phyloP scores from a whole-genome alignment of 1,140 invertebrate genomes.

The Anoplophora glabripennis region DNA sequence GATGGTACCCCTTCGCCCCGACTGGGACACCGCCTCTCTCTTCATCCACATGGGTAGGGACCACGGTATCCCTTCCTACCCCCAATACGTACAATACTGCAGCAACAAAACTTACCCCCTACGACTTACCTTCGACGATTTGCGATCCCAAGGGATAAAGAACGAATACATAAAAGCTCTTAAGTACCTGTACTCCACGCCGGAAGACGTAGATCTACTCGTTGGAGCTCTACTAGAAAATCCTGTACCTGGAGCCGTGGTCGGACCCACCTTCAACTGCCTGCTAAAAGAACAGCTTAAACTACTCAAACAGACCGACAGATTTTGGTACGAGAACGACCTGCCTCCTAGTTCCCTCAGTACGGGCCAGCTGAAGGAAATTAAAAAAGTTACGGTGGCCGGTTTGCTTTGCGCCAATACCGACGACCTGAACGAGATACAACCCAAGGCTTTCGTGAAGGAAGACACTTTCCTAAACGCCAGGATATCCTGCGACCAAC shows the following conservation, averaged over 20 bases:
- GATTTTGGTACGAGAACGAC: slow-evolving; percentile 97
- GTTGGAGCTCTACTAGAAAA: slow-evolving; percentile 82
- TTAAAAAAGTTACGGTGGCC: slow-evolving; percentile 78
- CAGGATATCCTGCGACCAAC: slow-evolving; percentile 71
- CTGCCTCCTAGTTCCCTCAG: slow-evolving; percentile 83
- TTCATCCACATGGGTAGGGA: slow-evolving; percentile 75
- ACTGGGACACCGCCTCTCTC: slow-evolving; percentile 56
- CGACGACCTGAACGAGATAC: slow-evolving; percentile 61
- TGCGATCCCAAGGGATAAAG: slow-evolving; percentile 63
- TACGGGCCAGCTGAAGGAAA: slow-evolving; percentile 78
- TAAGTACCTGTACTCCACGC: slow-evolving; percentile 65
- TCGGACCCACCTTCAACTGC: slow-evolving; percentile 87
- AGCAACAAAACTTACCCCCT: slow-evolving; percentile 45
- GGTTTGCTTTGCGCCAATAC: slow-evolving; percentile 83
- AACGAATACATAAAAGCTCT: slow-evolving; percentile 58
- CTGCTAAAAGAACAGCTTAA: slow-evolving; percentile 77
- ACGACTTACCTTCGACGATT: slow-evolving; percentile 57
- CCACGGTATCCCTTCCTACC: slow-evolving; percentile 87
- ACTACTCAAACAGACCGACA: slow-evolving; percentile 74
- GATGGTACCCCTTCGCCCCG: slow-evolving; percentile 39
- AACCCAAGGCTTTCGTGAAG: slow-evolving; percentile 83
- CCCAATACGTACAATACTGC: slow-evolving; percentile 72
- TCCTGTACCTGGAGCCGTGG: slow-evolving; percentile 71
- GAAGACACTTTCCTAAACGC: slow-evolving; percentile 87
- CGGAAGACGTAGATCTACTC: slow-evolving; percentile 84